Conservation (phyloP, 2,113 vertebrate species). For the Tretioscincus oriximinensis region DNA sequence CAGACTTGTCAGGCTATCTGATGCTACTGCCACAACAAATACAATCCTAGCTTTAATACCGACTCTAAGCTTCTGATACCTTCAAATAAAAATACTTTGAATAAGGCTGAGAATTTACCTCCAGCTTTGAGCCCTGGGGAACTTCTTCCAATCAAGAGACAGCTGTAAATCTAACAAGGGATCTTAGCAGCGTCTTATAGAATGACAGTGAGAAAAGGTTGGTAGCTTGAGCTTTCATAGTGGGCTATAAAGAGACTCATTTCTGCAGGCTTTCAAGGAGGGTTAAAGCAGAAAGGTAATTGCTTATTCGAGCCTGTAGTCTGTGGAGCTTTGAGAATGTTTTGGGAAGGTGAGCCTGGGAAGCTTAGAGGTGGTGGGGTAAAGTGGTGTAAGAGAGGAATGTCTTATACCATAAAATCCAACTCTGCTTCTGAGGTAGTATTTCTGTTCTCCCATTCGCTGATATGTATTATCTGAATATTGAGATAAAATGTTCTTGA, state of each 20-base stretch:
- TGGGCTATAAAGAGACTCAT: neutral
- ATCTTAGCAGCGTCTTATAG: too few species aligned
- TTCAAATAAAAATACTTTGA: neutral
- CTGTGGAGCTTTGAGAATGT: neutral
- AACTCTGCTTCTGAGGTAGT: too few species aligned
- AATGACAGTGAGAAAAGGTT: too few species aligned
- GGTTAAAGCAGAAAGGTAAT: neutral
- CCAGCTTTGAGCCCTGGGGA: neutral
- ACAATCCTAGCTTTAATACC: neutral
- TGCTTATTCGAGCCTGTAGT: neutral
- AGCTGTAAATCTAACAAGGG: too few species aligned
- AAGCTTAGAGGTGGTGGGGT: neutral
- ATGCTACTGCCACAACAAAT: too few species aligned
- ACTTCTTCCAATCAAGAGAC: neutral
- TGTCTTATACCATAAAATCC: neutral
- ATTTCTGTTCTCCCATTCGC: neutral
- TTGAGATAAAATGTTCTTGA: neutral
- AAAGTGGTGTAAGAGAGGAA: neutral
- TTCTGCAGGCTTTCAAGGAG: too few species aligned
- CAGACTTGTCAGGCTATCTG: too few species aligned
- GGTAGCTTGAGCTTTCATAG: neutral
- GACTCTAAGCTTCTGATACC: neutral
- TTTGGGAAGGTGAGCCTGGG: neutral
- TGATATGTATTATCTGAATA: neutral
- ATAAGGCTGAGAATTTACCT: neutral